Evolutionary conservation across 2,888 invertebrate genomes (phyloP), one percentile per base, ranked within the genome.

Genomic region (Dicranocentrus wangi): DNA sequence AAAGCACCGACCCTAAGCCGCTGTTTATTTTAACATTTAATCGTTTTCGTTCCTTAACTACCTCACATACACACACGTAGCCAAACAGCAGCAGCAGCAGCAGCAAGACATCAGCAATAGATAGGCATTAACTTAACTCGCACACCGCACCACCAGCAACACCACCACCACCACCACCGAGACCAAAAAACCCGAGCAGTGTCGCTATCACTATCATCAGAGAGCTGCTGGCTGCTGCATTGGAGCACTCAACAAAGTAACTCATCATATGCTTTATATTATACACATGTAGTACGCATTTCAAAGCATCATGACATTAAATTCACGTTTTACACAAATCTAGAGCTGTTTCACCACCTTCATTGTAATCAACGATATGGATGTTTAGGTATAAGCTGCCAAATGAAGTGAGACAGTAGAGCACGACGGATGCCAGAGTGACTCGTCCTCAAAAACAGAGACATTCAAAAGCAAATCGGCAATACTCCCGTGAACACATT

Each of bases 21-120:
- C 83, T 84, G 85, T 85, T 86, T 85, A 85, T 85, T 86, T 86
- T 84, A 84, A 83, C 83, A 82, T 84, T 85, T 84, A 86, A 86
- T 86, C 84, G 85, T 82, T 83, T 84, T 81, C 79, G 83, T 77
- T 82, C 81, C 83, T 82, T 77, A 79, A 82, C 85, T 83, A 78
- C 84, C 82, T 73, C 82, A 83, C 83, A 83, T 82, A 75, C 82
- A 78, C 81, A 75, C 82, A 78, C 81, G 42, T 32, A 69, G 58
- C 53, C 72, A 63, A 76, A 73, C 73, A 71, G 47, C 47, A 47
- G 47, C 47, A 47, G 7, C 47, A 76, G 68, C 73, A 71, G 47
- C 47, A 47, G 47, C 47, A 47, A 3, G 10, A 71, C 53, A 58
- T 71, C 65, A 72, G 53, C 71, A 69, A 43, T 61, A n/a, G n/a